Percentiles rank a stretch among this genome's conserved stretches.
phyloP scores from a whole-genome alignment of 1,140 invertebrate genomes.

The Caenorhabditis latens region DNA sequence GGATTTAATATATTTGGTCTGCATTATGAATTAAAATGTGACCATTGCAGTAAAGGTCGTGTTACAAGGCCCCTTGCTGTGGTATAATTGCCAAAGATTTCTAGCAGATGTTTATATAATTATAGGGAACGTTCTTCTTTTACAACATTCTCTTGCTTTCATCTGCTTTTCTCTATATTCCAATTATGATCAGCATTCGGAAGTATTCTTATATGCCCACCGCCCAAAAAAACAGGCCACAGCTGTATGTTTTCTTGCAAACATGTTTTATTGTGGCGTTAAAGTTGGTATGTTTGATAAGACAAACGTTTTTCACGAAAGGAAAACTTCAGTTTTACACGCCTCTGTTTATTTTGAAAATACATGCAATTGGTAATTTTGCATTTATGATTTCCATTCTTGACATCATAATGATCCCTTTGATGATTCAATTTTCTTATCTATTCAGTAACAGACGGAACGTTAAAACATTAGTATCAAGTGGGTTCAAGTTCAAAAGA shows the following conservation, averaged over 20 bases:
- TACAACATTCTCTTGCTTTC: not conserved
- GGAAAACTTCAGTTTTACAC: too few relatives aligned
- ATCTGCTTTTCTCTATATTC: not conserved
- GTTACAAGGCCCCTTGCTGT: too few relatives aligned
- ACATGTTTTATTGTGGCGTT: not conserved
- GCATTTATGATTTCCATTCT: not conserved
- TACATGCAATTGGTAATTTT: not conserved
- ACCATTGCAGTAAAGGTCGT: too few relatives aligned
- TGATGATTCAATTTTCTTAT: slow-evolving; percentile 8
- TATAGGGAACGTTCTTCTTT: not conserved
- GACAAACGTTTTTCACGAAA: not conserved
- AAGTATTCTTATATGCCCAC: not conserved
- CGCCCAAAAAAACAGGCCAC: not conserved
- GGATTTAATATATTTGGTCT: too few relatives aligned
- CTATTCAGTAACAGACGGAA: not conserved
- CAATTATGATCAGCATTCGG: not conserved
- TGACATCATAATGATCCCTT: not conserved
- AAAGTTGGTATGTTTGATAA: not conserved
- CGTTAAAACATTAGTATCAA: not conserved
- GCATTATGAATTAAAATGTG: too few relatives aligned
- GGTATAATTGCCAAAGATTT: not conserved
- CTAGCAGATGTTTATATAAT: not conserved
- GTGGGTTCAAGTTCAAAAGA: not conserved
- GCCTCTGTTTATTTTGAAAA: not conserved
- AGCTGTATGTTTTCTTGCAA: not conserved